Percentiles rank a stretch among this genome's conserved stretches.
Evolutionary conservation across 2,888 invertebrate species (phyloP).

Genomic region (Colostygia pectinataria): DNA sequence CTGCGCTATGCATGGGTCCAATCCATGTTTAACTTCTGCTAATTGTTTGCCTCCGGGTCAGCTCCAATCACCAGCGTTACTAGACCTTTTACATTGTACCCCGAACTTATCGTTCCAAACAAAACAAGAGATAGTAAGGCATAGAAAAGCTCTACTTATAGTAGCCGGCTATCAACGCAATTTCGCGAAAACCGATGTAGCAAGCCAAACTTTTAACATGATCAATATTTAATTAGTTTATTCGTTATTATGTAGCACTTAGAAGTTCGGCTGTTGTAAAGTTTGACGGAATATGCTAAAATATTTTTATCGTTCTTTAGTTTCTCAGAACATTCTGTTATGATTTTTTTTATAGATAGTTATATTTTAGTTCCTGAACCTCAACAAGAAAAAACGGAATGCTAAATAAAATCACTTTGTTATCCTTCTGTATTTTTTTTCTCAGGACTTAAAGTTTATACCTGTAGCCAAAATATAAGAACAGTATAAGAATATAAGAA

Average conservation of each 20-base stretch:
- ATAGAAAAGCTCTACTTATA: conserved; percentile 28
- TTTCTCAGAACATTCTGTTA: too few species aligned
- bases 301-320: too few species aligned
- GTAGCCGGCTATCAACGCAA: conserved; percentile 48
- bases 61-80: conserved; percentile 47
- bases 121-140: conserved; percentile 14
- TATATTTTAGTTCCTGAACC: too few species aligned
- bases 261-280: conserved; percentile 10
- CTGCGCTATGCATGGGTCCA: conserved; percentile 47
- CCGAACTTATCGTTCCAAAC: background rate
- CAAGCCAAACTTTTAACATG: conserved; percentile 58
- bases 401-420: too few species aligned
- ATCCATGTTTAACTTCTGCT: conserved; percentile 70
- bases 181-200: conserved; percentile 55
- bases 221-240: conserved; percentile 66
- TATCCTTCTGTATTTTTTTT: too few species aligned
- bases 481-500: too few species aligned
- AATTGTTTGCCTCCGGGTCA: conserved; percentile 68
- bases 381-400: too few species aligned
- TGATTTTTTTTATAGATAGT: too few species aligned
- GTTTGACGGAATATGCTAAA: background rate
- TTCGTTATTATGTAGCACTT: conserved; percentile 34
- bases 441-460: too few species aligned
- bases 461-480: too few species aligned
- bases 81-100: conserved; percentile 33